Evolutionary conservation across 2,797 vertebrate genomes (phyloP), one percentile per base, ranked within the genome.

Genomic region (Poeciliopsis presidionis): DNA sequence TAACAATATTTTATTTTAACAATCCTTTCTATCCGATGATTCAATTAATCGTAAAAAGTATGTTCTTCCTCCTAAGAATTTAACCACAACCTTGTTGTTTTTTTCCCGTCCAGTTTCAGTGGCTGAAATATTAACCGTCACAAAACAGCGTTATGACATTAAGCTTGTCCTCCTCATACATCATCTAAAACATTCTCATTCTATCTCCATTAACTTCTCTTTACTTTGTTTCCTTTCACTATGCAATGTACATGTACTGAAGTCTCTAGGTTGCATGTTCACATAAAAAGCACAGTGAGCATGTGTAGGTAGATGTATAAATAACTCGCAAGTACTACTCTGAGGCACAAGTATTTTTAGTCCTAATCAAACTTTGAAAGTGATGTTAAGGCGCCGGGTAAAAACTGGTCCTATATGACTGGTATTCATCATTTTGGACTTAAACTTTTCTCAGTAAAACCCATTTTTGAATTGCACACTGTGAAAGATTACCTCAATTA

Each of bases 291-390:
- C 73, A 80, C 80, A 30, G 36, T 77, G 74, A 80, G 75, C 59
- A 84, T 90, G 87, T 90, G 87, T 90, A 87, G 85, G 84, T 88
- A 75, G 84, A 87, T 88, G 90, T 90, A 94, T 83, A 92, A 92
- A 93, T 92, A 93, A 92, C 89, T 80, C 89, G 74, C 75, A 78
- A 89, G 87, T 87, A 86, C 84, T 87, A 86, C 84, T 83, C 81
- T 81, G 75, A 92, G 84, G 86, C 83, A 73, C n/a, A 76, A 85
- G 83, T 93, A 91, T 91, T 92, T 92, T 89, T 93, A 92, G 87
- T 85, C 76, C 82, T 86, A 81, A 90, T 91, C 88, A 90, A 92
- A 92, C 79, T 84, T 88, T 86, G 72, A 20, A 78, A 1, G 53
- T 70, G 86, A 84, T 76, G 84, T 79, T 74, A 65, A 81, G 71